Evolutionary conservation across 1,140 invertebrate genomes (phyloP).

Genomic region (Drosophila athabasca): DNA sequence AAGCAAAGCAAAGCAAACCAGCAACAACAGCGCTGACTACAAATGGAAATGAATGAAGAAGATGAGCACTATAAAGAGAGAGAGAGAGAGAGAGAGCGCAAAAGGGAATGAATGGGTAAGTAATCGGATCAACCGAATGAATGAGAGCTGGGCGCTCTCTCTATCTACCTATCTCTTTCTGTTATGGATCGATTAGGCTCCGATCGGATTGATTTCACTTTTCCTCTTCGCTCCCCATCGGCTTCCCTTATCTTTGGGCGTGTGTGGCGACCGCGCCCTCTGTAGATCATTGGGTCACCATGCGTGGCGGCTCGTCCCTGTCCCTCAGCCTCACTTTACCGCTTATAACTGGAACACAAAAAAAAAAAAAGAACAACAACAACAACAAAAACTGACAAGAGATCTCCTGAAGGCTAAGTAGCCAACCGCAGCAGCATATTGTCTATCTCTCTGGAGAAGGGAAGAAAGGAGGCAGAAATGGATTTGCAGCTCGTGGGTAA

Average conservation of each 20-base stretch:
- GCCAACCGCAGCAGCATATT: constrained; percentile 1
- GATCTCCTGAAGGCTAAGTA: constrained; percentile 32
- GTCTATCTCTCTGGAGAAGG: constrained; percentile 19
- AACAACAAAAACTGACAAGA: constrained; percentile 7
- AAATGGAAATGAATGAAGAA: constrained; percentile 66
- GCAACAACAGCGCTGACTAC: constrained; percentile 20
- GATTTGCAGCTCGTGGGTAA: constrained; percentile 77
- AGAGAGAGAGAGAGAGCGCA: too few species aligned
- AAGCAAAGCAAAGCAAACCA: constrained; percentile 28
- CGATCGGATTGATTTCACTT: constrained; percentile 61
- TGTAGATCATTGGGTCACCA: constrained; percentile 79
- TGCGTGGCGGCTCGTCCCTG: constrained; percentile 29
- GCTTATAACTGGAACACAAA: constrained; percentile 67
- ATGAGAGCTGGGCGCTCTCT: neutral
- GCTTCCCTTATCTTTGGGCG: constrained; percentile 28
- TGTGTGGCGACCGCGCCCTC: constrained; percentile 59
- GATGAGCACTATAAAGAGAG: constrained; percentile 23
- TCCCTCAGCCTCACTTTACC: constrained; percentile 70
- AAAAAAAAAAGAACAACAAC: neutral
- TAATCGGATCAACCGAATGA: constrained; percentile 11
- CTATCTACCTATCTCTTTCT: neutral
- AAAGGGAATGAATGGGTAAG: too few species aligned
- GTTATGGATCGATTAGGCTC: constrained; percentile 35
- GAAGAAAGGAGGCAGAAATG: constrained; percentile 71
- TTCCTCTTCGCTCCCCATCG: constrained; percentile 26